Evolutionary conservation across 2,888 invertebrate species (phyloP), one percentile per base, ranked within the genome.

Genomic region (Encarsia formosa): DNA sequence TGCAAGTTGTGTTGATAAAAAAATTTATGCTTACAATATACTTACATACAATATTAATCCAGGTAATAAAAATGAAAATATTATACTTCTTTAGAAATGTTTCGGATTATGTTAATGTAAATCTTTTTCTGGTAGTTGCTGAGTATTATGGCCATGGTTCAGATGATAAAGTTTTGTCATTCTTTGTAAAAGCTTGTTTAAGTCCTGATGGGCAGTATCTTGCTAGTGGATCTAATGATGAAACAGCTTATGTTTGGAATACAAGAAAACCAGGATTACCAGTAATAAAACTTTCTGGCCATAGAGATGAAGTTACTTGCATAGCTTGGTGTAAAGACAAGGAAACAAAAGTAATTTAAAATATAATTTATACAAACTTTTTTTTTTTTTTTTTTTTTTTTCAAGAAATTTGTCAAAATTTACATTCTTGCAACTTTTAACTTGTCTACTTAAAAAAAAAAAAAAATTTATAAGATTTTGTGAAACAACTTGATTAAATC

Each of bases 151-250:
- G 94, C 0, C 86, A 91, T 70, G 81, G 85, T 62, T 88, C 86
- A 71, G 80, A 82, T 48, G 86, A 91, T 69, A 81, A 85, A 61
- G 88, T 86, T 71, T 80, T 82, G 49, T 86, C 90, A 0, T 93
- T 90, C 76, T 94, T 90, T 73, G 86, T 94, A 29, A 92, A 91
- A 73, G 82, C 88, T 0, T 81, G 85, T 56, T 76, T 94, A 24
- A 91, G 90, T 68, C 84, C 86, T 1, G 91, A 93, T 74, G 86
- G 88, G 4, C 76, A 78, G 57, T 94, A 90, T 74, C 76, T 95
- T 22, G 78, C 91, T 0, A 91, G 91, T 71, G 94, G 94, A n/a
- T 92, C 92, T 61, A 88, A 88, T 64, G 91, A 92, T 74, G 85
- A 87, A 61, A 79, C 82, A 62, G 93, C 91, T 0, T 93, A 92